Base-by-base conservation (phyloP, 2,888 invertebrate genomes). In the Electrophaes corylata region DNA sequence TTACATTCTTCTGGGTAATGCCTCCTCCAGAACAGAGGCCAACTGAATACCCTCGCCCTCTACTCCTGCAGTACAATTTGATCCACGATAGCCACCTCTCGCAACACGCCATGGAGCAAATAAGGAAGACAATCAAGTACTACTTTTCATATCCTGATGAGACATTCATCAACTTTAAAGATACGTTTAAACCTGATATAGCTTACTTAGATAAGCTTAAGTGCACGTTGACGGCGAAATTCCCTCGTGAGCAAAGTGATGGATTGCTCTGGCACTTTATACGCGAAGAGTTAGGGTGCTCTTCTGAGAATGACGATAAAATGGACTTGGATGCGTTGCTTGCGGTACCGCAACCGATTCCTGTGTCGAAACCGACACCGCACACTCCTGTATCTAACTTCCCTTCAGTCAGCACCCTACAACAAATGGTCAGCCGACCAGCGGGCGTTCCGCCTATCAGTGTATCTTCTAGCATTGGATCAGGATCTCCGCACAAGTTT, bases 11-110 rank as follows among this genome's bases (percentile, higher is more conserved):
- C 84, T 98, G 98, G 98, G 97, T 98, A 3, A 94, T 97, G 91
- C 98, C 98, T n/a, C 98, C 98, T 1, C 96, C 97, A 40, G 98
- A 98, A 91, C 96, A 96, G 75, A 94, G 96, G 70, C 97, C 97
- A 8, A 95, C 96, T 51, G 98, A 98, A 84, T 98, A 98, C 83
- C 98, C 98, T 0, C 94, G 97, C 41, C 98, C 98, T 0, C 96
- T 98, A 94, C 92, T 96, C 43, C 95, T 98, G 89, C 96, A 96
- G 66, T 98, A 97, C 79, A 96, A 95, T 62, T 94, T 97, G 63
- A 90, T 95, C 2, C 95, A 97, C 72, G 98, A 98, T 75, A 94
- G 95, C 50, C 95, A 96, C 71, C 91, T 98, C 51, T 94, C 96
- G 0, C 94, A 95, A 66, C 96, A 96, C 75, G 94, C 97, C 11